These are phyloP conservation scores for Drosophila nigromelanica DNA, from an alignment of 1,140 invertebrate species.

Conservation along the genomic window DNA sequence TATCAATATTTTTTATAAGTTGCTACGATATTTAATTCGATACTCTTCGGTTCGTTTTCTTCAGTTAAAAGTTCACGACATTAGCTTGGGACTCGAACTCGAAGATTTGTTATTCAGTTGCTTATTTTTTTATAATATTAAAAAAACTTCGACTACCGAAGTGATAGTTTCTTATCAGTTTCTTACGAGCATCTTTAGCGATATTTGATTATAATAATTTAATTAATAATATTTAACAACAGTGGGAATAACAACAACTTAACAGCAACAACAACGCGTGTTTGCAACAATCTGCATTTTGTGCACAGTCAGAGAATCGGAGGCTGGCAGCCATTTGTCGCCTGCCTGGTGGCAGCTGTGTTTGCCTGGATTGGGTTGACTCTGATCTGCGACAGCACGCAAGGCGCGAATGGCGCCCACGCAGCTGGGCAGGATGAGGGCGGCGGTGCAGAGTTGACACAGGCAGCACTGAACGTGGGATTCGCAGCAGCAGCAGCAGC, in stretches of 20 bases:
- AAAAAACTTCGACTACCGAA: too few species aligned
- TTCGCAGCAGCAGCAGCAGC: constrained; percentile 17
- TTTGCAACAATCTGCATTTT: constrained; percentile 14
- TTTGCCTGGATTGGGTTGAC: neutral
- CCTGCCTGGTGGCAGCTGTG: constrained; percentile 27
- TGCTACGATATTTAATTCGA: too few species aligned
- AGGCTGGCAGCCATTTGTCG: neutral
- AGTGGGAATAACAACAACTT: neutral
- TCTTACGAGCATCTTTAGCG: too few species aligned
- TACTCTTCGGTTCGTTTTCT: too few species aligned
- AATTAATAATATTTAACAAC: too few species aligned
- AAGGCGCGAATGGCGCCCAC: constrained; percentile 72
- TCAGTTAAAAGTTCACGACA: too few species aligned
- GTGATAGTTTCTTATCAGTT: too few species aligned
- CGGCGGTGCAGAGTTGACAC: constrained; percentile 50
- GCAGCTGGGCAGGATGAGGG: constrained; percentile 65
- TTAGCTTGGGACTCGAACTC: too few species aligned
- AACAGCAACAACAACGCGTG: constrained; percentile 25
- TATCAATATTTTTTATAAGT: too few species aligned
- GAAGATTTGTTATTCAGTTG: too few species aligned
- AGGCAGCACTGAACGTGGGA: constrained; percentile 11
- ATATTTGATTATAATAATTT: neutral
- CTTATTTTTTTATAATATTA: too few species aligned
- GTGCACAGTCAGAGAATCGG: constrained; percentile 7
- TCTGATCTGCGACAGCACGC: constrained; percentile 12